Percentiles rank a stretch among this genome's conserved stretches.
phyloP scores from a whole-genome alignment of 2,888 invertebrate genomes.

The Ormyrus nitidulus region DNA sequence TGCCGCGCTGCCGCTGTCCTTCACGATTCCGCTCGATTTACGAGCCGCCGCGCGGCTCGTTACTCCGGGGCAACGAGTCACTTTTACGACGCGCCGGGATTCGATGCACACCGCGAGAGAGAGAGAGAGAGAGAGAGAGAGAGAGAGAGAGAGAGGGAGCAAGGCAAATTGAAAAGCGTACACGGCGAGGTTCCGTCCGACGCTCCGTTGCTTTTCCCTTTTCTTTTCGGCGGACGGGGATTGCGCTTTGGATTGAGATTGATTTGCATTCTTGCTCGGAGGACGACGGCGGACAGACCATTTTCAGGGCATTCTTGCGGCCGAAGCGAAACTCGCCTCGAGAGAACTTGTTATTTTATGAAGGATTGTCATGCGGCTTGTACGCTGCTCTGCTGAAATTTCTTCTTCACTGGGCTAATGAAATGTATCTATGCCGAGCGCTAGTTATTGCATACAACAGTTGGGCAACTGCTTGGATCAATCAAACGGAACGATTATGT shows the following conservation, averaged over 20 bases:
- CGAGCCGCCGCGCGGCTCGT: slow-evolving; percentile 35
- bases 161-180: slow-evolving; percentile 44
- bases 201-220: neutral
- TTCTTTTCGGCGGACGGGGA: slow-evolving; percentile 3
- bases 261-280: slow-evolving; percentile 36
- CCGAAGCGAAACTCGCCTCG: neutral
- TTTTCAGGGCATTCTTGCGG: neutral
- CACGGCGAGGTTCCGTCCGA: neutral
- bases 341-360: too few relatives aligned
- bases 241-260: slow-evolving; percentile 32
- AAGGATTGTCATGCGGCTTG: too few relatives aligned
- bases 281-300: neutral
- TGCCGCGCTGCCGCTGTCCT: slow-evolving; percentile 31
- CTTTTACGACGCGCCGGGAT: slow-evolving; percentile 36
- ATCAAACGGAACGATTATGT: too few relatives aligned
- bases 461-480: too few relatives aligned
- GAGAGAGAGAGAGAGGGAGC: neutral
- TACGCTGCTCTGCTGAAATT: too few relatives aligned
- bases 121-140: neutral
- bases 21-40: slow-evolving; percentile 49
- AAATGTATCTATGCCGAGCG: too few relatives aligned
- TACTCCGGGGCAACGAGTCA: slow-evolving; percentile 43
- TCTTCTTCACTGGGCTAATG: too few relatives aligned
- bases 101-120: slow-evolving; percentile 15
- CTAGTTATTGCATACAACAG: too few relatives aligned